Conservation (phyloP, 2,888 invertebrate genomes). For the Orchesella flavescens region DNA sequence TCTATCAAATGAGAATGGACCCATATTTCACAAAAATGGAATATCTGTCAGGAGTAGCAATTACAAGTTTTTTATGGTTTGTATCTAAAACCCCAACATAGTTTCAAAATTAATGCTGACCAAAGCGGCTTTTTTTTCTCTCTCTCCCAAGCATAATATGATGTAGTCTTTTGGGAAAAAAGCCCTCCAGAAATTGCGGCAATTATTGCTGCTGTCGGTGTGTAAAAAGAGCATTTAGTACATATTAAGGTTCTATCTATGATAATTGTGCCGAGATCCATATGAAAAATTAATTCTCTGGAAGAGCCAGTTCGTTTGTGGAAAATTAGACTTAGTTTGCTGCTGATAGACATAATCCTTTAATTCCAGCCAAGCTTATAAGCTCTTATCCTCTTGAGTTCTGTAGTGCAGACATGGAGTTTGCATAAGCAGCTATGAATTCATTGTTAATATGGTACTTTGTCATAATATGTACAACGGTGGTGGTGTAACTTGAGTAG, state of each 20-base stretch:
- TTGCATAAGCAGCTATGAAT: background rate
- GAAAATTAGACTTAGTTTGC: slow-evolving; percentile 22
- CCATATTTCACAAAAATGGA: slow-evolving; percentile 49
- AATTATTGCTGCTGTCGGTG: slow-evolving; percentile 42
- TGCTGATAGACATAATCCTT: slow-evolving; percentile 21
- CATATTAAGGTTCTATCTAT: background rate
- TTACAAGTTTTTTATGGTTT: slow-evolving; percentile 29
- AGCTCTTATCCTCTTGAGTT: background rate
- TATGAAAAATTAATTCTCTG: slow-evolving; percentile 21
- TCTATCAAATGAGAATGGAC: slow-evolving; percentile 33
- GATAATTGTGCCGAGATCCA: slow-evolving; percentile 15
- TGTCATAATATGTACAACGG: background rate
- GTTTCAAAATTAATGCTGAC: background rate
- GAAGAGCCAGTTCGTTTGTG: slow-evolving; percentile 3
- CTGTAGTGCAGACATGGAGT: background rate
- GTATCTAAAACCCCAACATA: background rate
- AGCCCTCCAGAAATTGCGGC: slow-evolving; percentile 50
- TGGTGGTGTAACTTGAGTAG: background rate
- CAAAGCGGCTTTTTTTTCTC: background rate
- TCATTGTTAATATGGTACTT: too few relatives aligned
- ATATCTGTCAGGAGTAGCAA: slow-evolving; percentile 39
- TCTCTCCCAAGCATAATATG: background rate
- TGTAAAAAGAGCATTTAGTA: slow-evolving; percentile 7
- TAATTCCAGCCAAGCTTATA: slow-evolving; percentile 8
- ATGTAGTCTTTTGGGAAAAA: background rate